Conservation (phyloP, 2,888 invertebrate species). For the Caenorhabditis angaria region DNA sequence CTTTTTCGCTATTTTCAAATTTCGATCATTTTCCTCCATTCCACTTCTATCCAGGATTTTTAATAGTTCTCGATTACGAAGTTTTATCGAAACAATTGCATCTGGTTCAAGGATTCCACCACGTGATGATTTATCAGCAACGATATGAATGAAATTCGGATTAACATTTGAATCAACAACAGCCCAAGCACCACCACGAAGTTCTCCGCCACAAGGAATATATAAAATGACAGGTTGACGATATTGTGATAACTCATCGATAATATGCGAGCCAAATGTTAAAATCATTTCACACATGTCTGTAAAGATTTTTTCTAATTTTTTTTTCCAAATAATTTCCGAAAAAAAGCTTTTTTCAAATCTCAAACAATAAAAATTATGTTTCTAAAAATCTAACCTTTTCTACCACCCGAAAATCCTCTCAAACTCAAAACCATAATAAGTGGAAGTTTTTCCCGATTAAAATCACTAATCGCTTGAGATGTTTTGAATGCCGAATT, state of each 20-base stretch:
- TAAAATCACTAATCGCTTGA: constrained; percentile 96
- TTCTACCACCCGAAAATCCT: constrained; percentile 99
- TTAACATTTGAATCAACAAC: constrained; percentile 97
- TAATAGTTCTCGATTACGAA: constrained; percentile 84
- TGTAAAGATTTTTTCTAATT: constrained; percentile 69
- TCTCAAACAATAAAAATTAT: neutral
- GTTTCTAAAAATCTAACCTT: constrained; percentile 76
- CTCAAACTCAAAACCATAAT: constrained; percentile 99
- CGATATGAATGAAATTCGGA: constrained; percentile 93
- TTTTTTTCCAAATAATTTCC: neutral
- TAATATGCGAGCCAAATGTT: constrained; percentile 98
- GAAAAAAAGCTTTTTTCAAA: neutral
- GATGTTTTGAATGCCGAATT: constrained; percentile 99
- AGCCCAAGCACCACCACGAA: constrained; percentile 98
- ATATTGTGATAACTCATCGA: constrained; percentile 90
- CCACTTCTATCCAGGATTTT: constrained; percentile 34
- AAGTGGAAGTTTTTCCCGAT: constrained; percentile 91
- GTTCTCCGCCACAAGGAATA: constrained; percentile 93
- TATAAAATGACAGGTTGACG: constrained; percentile 88
- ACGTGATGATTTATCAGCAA: constrained; percentile 89
- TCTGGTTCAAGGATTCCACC: constrained; percentile 94
- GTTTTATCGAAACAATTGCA: constrained; percentile 97
- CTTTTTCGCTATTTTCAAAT: constrained; percentile 50
- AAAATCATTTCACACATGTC: constrained; percentile 98
- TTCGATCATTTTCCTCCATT: constrained; percentile 11